Conservation (phyloP, 2,888 invertebrate species). For the Pyrrhopygopsis socrates region DNA sequence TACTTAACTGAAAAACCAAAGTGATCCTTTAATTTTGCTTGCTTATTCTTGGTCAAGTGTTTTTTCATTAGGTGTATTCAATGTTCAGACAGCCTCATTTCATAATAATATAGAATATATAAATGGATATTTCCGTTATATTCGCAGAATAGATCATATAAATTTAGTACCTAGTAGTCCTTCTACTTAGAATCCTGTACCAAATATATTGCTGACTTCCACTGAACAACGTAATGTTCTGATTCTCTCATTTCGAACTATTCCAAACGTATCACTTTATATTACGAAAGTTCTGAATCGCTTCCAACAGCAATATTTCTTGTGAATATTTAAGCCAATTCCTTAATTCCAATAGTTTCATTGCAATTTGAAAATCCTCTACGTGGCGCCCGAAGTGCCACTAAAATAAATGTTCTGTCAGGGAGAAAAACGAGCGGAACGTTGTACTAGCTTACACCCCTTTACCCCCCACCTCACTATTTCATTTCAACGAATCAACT, state of each 20-base stretch:
- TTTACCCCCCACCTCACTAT: slow-evolving; percentile 85
- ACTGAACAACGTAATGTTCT: neutral
- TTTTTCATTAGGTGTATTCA: too few relatives aligned
- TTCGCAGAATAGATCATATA: too few relatives aligned
- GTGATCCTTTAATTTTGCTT: too few relatives aligned
- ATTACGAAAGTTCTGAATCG: slow-evolving; percentile 34
- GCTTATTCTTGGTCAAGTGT: too few relatives aligned
- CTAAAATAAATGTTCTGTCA: slow-evolving; percentile 95
- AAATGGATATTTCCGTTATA: too few relatives aligned
- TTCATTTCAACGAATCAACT: slow-evolving; percentile 89
- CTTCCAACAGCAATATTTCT: slow-evolving; percentile 47
- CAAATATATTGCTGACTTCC: neutral
- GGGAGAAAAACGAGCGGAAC: slow-evolving; percentile 94
- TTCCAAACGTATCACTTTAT: slow-evolving; percentile 32
- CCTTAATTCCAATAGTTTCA: slow-evolving; percentile 89
- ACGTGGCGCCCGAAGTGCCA: slow-evolving; percentile 92
- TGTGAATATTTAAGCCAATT: slow-evolving; percentile 55
- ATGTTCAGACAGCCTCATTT: too few relatives aligned
- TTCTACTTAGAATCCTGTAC: neutral
- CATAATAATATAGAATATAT: too few relatives aligned
- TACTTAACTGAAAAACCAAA: too few relatives aligned
- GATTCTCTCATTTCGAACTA: slow-evolving; percentile 1
- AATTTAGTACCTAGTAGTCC: too few relatives aligned
- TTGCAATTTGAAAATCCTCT: slow-evolving; percentile 93
- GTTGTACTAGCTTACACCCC: slow-evolving; percentile 87